A percentile compares a stretch with the other conserved stretches of the same genome.
These are phyloP conservation scores for Eonycteris spelaea DNA, from an alignment of 2,113 vertebrate genomes.

Conservation along the genomic window DNA sequence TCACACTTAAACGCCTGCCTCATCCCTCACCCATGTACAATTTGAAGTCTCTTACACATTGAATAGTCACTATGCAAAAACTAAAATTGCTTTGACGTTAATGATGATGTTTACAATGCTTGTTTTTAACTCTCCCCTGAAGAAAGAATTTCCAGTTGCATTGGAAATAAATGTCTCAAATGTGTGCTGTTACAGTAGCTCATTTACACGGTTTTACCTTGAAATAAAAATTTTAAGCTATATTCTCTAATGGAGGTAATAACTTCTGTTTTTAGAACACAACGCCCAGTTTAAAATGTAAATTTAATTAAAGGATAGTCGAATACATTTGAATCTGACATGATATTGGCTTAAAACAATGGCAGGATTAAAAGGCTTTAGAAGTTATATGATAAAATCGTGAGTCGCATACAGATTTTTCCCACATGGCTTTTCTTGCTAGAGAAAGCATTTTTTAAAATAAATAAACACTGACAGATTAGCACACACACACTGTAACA, in stretches of 20 bases:
- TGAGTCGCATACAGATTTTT: not conserved
- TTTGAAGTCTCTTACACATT: conserved; percentile 58
- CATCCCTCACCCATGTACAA: not conserved
- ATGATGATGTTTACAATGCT: conserved; percentile 54
- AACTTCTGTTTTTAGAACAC: not conserved
- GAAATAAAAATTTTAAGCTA: conserved; percentile 17
- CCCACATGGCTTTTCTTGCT: not conserved
- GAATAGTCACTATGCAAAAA: conserved; percentile 68
- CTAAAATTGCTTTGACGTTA: conserved; percentile 66
- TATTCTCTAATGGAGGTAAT: not conserved
- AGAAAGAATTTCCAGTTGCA: not conserved
- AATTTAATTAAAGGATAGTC: not conserved
- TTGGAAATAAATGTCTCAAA: not conserved
- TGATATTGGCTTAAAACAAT: not conserved
- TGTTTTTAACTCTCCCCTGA: not conserved
- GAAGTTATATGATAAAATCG: not conserved
- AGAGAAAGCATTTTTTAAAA: not conserved
- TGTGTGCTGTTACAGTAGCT: not conserved
- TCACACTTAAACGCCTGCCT: conserved; percentile 49
- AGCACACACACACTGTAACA: not conserved
- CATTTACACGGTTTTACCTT: not conserved
- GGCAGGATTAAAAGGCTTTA: not conserved
- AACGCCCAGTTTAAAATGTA: conserved; percentile 31
- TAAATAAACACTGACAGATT: not conserved
- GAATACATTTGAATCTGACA: not conserved